Base-by-base conservation (phyloP, 2,113 vertebrate species). In the Macroglossus sobrinus region DNA sequence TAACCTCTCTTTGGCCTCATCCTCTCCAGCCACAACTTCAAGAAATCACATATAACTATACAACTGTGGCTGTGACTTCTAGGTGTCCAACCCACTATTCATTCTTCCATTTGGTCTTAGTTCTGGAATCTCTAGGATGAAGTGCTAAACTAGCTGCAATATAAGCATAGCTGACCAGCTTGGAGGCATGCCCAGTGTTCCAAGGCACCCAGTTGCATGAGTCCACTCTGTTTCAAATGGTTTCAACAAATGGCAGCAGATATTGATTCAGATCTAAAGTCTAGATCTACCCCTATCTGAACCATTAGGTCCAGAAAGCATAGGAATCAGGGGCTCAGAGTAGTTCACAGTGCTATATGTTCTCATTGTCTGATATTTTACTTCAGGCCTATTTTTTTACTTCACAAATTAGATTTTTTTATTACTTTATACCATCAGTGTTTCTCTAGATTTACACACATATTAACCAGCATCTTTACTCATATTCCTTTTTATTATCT, bases 361-460 rank as follows among this genome's bases (percentile, higher is more conserved):
- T 55, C 47, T 64, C 82, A 75, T 19, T 84, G 24, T 53, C 55
- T 9, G 47, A 10, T 79, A 53, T 75, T 43, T 93, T 84, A 61
- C 26, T 91, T 82, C 80, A 72, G 47, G 7, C 81, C 0, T 57
- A 66, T 15, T 45, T 79, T 96, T 96, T 87, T 85, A 66, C 30
- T 61, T 79, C 40, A 66, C 35, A 79, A 72, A 82, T 61, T 82
- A 72, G 33, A 74, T 50, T 63, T 8, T 81, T 96, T 50, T 91
- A 69, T 84, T 84, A 50, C 18, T 68, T 93, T 89, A 69, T 79
- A 91, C 50, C 21, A 50, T 22, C 40, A 21, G 3, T 26, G 8
- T 82, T 88, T 82, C 40, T 81, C 90, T 72, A 91, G 28, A 91
- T 93, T 95, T 84, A 80, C 2, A 84, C 2, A 89, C 16, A 61